phyloP scores from a whole-genome alignment of 2,113 vertebrate genomes.

The Tilapia sparmanii region DNA sequence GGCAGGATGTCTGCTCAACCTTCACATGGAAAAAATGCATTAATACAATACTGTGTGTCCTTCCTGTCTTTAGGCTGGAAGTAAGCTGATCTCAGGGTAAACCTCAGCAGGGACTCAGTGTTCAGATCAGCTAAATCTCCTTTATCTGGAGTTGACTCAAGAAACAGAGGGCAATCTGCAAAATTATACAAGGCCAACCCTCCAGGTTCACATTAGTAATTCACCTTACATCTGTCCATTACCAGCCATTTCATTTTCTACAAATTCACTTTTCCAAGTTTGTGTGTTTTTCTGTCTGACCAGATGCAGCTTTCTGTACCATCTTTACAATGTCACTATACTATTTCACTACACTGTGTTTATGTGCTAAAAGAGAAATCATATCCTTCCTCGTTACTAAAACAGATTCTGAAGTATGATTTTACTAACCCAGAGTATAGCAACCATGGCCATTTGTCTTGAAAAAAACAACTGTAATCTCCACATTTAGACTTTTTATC shows the following conservation, averaged over 20 bases:
- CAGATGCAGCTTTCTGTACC: neutral
- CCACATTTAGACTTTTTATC: neutral
- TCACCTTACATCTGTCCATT: neutral
- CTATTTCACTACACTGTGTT: neutral
- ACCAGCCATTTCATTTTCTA: neutral
- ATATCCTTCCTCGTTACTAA: neutral
- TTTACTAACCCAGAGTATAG: neutral
- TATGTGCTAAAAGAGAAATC: neutral
- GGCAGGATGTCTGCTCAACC: conserved; percentile 1
- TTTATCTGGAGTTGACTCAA: neutral
- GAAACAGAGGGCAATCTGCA: neutral
- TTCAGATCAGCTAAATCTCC: neutral
- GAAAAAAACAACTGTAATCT: neutral
- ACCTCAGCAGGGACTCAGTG: neutral
- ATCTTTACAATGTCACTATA: neutral
- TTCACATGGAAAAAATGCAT: conserved; percentile 18
- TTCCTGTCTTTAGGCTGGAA: neutral
- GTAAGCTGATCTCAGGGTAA: neutral
- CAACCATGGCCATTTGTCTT: neutral
- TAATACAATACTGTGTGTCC: neutral
- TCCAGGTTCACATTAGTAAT: neutral
- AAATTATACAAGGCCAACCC: neutral
- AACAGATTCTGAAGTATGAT: neutral
- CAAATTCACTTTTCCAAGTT: neutral
- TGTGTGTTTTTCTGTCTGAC: neutral